Conservation (phyloP, 2,797 vertebrate genomes). For the Sternotherus odoratus region DNA sequence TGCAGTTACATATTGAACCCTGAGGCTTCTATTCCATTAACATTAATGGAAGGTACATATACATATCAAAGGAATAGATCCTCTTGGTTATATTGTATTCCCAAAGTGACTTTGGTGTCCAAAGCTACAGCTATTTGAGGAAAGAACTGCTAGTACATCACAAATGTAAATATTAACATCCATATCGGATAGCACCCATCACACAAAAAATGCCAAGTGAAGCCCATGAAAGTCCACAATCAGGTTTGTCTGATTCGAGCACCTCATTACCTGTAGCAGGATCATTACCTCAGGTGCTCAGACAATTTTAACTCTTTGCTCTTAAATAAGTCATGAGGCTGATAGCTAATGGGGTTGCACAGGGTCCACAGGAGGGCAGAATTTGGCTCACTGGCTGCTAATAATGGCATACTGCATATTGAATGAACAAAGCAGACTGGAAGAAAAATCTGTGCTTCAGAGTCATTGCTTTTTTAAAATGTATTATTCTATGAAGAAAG, state of each 20-base stretch:
- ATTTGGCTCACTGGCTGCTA: not conserved
- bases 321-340: not conserved
- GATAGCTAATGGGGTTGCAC: not conserved
- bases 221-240: not conserved
- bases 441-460: not conserved
- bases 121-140: not conserved
- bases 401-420: not conserved
- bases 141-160: not conserved
- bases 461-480: not conserved
- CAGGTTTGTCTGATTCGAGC: not conserved
- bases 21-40: not conserved
- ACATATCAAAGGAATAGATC: not conserved
- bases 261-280: not conserved
- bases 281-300: not conserved
- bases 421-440: not conserved
- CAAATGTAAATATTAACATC: not conserved
- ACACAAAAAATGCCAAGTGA: not conserved
- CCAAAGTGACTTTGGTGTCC: not conserved
- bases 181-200: not conserved
- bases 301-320: not conserved
- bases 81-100: not conserved
- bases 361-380: not conserved
- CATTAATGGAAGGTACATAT: not conserved
- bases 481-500: not conserved
- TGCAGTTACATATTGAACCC: not conserved